These are phyloP conservation scores for Condylura cristata DNA, from an alignment of 2,113 vertebrate genomes.

Conservation along the genomic window DNA sequence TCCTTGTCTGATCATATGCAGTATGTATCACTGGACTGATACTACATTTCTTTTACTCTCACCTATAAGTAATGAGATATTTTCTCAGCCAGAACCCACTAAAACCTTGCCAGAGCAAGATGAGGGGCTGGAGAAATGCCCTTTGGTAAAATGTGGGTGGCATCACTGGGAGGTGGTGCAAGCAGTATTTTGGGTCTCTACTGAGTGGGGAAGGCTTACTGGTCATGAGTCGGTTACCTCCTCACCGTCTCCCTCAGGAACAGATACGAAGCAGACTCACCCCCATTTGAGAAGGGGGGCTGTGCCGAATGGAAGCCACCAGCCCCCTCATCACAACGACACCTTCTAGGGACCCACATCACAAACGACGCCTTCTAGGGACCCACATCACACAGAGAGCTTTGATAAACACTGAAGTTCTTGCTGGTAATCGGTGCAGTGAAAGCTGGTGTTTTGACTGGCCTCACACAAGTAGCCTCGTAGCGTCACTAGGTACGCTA, in stretches of 20 bases:
- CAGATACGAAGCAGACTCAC: not conserved
- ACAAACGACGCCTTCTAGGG: not conserved
- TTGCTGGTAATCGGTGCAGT: not conserved
- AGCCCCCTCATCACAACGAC: not conserved
- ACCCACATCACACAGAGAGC: not conserved
- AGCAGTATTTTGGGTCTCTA: not conserved
- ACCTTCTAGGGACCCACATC: not conserved
- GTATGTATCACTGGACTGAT: not conserved
- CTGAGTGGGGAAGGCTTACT: not conserved
- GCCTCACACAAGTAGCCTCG: too few species aligned
- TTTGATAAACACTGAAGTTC: not conserved
- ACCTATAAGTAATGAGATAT: not conserved
- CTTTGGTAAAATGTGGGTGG: accelerated
- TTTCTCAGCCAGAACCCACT: not conserved
- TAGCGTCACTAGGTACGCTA: not conserved
- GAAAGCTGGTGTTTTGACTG: not conserved
- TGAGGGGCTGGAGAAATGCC: not conserved
- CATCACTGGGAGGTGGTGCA: not conserved
- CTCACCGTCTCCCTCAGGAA: not conserved
- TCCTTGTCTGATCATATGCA: not conserved
- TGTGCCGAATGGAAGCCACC: not conserved
- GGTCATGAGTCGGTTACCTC: not conserved
- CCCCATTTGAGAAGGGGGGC: not conserved
- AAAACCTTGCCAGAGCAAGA: not conserved
- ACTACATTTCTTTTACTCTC: not conserved